Evolutionary conservation across 2,888 invertebrate genomes (phyloP).

Genomic region (Melikaiella ostensackeni): DNA sequence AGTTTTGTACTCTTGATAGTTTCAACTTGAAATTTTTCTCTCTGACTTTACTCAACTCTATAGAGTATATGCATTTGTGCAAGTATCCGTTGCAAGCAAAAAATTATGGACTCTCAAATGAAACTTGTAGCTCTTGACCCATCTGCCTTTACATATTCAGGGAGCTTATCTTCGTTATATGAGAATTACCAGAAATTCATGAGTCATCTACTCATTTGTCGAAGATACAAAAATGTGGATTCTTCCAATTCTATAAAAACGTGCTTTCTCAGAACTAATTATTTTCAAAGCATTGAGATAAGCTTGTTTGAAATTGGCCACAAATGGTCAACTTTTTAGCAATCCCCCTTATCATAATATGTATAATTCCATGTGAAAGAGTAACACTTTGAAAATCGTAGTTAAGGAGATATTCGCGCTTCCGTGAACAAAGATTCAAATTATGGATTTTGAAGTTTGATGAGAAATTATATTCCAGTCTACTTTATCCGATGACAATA

Average conservation of each 20-base stretch:
- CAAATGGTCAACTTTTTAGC: too few relatives aligned
- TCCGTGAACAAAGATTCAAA: too few relatives aligned
- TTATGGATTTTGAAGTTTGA: too few relatives aligned
- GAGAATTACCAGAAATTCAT: not conserved
- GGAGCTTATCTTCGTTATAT: too few relatives aligned
- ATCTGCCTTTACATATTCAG: conserved; percentile 5
- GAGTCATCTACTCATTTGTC: too few relatives aligned
- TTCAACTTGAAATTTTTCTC: not conserved
- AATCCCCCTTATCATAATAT: too few relatives aligned
- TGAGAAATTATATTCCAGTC: too few relatives aligned
- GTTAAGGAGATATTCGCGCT: too few relatives aligned
- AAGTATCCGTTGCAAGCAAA: not conserved
- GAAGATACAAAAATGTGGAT: conserved; percentile 14
- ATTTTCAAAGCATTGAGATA: not conserved
- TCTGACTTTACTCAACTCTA: not conserved
- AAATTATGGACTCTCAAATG: not conserved
- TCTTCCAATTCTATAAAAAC: not conserved
- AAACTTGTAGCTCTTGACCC: conserved; percentile 32
- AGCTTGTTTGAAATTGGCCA: too few relatives aligned
- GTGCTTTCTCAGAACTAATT: conserved; percentile 15
- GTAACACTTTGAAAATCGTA: too few relatives aligned
- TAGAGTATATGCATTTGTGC: not conserved
- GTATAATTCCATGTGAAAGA: too few relatives aligned
- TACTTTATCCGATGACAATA: too few relatives aligned
- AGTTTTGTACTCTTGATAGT: not conserved